phyloP scores from a whole-genome alignment of 2,797 vertebrate genomes.

The Argyrosomus regius region DNA sequence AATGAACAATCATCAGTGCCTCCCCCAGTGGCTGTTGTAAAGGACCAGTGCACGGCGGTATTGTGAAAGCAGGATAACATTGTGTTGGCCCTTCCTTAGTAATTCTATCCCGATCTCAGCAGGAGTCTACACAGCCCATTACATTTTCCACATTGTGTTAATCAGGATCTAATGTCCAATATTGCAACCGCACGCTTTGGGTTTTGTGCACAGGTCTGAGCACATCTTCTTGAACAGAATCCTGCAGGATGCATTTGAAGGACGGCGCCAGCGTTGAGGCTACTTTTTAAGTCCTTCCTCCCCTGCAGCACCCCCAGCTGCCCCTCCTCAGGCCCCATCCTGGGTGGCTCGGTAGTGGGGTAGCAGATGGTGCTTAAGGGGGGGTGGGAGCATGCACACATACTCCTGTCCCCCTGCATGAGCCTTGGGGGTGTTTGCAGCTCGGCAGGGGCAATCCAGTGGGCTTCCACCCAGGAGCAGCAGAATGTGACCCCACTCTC shows the following conservation, averaged over 20 bases:
- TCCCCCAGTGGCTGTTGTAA: constrained; percentile 78
- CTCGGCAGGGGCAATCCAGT: constrained; percentile 60
- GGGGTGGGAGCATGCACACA: constrained; percentile 43
- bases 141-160: constrained; percentile 81
- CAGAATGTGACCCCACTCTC: constrained; percentile 81
- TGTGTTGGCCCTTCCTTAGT: constrained; percentile 67
- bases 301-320: constrained; percentile 69
- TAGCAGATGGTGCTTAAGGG: constrained; percentile 82
- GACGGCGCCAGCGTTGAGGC: constrained; percentile 41
- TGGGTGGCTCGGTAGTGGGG: constrained; percentile 78
- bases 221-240: constrained; percentile 25
- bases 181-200: constrained; percentile 32
- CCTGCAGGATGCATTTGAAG: constrained; percentile 45
- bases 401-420: constrained; percentile 68
- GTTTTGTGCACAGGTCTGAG: constrained; percentile 54
- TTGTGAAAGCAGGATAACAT: constrained; percentile 80
- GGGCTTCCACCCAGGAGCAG: constrained; percentile 71
- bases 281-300: constrained; percentile 63
- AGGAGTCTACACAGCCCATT: constrained; percentile 75
- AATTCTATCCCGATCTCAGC: constrained; percentile 78
- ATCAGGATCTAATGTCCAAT: constrained; percentile 73
- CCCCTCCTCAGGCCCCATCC: constrained; percentile 74
- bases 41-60: constrained; percentile 68
- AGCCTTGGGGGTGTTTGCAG: constrained; percentile 75
- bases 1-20: constrained; percentile 85